These are phyloP conservation scores for Acanthoscelides obtectus DNA, from an alignment of 2,888 invertebrate genomes.

Conservation along the genomic window DNA sequence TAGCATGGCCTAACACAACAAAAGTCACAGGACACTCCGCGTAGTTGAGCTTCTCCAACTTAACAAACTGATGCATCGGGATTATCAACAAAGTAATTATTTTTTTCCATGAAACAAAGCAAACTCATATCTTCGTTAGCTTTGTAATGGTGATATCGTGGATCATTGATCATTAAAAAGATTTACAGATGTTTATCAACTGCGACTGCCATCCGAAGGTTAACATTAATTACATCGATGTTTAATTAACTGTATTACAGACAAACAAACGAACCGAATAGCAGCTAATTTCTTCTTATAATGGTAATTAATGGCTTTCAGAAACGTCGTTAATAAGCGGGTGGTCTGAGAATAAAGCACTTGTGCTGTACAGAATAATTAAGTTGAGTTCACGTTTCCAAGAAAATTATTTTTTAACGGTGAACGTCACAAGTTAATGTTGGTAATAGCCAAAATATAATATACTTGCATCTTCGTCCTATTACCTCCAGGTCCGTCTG, in stretches of 20 bases:
- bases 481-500: too few relatives aligned
- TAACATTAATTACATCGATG: neutral
- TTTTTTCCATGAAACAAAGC: neutral
- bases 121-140: neutral
- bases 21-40: too few relatives aligned
- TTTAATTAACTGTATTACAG: neutral
- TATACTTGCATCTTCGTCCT: too few relatives aligned
- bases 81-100: neutral
- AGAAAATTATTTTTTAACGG: neutral
- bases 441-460: neutral
- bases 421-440: neutral
- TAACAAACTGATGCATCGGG: too few relatives aligned
- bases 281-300: neutral
- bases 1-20: too few relatives aligned
- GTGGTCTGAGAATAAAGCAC: neutral
- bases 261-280: neutral
- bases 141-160: neutral
- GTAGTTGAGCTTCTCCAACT: too few relatives aligned
- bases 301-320: neutral
- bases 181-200: neutral
- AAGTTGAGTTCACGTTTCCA: neutral
- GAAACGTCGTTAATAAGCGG: neutral
- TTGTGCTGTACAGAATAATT: neutral
- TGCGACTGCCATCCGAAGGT: neutral
- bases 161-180: neutral